A percentile compares a stretch with the other conserved stretches of the same genome.
Conservation (phyloP, 64 coral and sea anemone genomes). For the Montipora sp. region DNA sequence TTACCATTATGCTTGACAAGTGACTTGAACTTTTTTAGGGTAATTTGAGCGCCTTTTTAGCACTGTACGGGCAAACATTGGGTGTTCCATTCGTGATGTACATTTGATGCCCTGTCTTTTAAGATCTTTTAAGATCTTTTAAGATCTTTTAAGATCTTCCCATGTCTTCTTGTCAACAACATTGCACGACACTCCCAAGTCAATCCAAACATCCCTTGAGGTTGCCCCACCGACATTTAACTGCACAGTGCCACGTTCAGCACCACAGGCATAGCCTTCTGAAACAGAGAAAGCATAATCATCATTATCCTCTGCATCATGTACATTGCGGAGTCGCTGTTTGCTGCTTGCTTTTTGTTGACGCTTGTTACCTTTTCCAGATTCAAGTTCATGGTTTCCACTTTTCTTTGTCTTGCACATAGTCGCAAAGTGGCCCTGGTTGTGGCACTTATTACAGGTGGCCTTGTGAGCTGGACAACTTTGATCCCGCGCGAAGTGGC, state of each 20-base stretch:
- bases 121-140: too few relatives aligned
- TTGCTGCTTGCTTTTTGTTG: too few relatives aligned
- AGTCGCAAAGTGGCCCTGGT: conserved; percentile 42
- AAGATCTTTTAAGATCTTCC: too few relatives aligned
- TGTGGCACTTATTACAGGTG: neutral
- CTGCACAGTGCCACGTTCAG: neutral
- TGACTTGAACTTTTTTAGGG: neutral
- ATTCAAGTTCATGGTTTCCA: neutral
- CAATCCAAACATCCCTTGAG: neutral
- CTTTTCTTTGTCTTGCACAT: conserved; percentile 20
- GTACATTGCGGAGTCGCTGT: too few relatives aligned
- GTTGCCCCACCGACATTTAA: neutral
- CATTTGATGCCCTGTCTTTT: neutral
- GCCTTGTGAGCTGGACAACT: conserved; percentile 29
- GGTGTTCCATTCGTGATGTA: neutral
- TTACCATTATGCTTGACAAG: neutral
- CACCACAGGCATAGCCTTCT: neutral
- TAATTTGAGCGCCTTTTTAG: neutral
- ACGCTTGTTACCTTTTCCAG: neutral
- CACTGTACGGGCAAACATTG: neutral
- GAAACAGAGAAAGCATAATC: too few relatives aligned
- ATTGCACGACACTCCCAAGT: neutral
- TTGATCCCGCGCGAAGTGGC: conserved; percentile 46
- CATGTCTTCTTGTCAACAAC: neutral
- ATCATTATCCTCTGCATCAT: too few relatives aligned